Percentiles rank a stretch among this genome's conserved stretches.
These are phyloP conservation scores for Chrysemys picta DNA, from an alignment of 2,113 vertebrate genomes.

Conservation along the genomic window DNA sequence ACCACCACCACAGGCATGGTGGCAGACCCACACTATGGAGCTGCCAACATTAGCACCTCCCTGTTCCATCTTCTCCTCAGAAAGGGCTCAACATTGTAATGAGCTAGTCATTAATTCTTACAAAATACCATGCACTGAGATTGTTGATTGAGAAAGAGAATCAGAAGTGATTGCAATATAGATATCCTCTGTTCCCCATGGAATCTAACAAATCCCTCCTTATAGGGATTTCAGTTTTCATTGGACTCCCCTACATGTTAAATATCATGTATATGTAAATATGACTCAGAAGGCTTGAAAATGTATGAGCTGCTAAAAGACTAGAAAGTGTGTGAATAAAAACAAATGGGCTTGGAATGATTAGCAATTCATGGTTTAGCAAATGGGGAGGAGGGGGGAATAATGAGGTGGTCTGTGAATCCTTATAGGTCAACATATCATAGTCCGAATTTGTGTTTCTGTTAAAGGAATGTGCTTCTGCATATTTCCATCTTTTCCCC, in stretches of 20 bases:
- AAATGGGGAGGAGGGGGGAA: neutral
- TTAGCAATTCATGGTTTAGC: slow-evolving; percentile 44
- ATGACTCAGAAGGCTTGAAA: slow-evolving; percentile 30
- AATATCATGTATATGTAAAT: slow-evolving; percentile 62
- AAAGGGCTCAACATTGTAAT: slow-evolving; percentile 38
- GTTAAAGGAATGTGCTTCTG: slow-evolving; percentile 21
- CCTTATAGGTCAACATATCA: slow-evolving; percentile 48
- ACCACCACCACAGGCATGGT: neutral
- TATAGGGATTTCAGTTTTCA: slow-evolving; percentile 30
- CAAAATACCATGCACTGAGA: too few species aligned
- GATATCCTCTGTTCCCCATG: slow-evolving; percentile 19
- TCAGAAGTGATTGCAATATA: neutral
- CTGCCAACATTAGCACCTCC: slow-evolving; percentile 31
- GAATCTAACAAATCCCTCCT: neutral
- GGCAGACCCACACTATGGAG: neutral
- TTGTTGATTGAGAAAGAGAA: too few species aligned
- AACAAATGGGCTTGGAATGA: slow-evolving; percentile 39
- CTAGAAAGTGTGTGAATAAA: neutral
- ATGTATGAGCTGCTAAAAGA: slow-evolving; percentile 7
- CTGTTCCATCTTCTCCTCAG: slow-evolving; percentile 2
- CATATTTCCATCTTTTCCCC: slow-evolving; percentile 5
- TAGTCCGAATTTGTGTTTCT: slow-evolving; percentile 33
- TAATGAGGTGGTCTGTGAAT: slow-evolving; percentile 24
- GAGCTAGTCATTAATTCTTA: neutral
- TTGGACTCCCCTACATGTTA: neutral